Base-by-base conservation (phyloP, 2,113 vertebrate species). In the Neofelis nebulosa region DNA sequence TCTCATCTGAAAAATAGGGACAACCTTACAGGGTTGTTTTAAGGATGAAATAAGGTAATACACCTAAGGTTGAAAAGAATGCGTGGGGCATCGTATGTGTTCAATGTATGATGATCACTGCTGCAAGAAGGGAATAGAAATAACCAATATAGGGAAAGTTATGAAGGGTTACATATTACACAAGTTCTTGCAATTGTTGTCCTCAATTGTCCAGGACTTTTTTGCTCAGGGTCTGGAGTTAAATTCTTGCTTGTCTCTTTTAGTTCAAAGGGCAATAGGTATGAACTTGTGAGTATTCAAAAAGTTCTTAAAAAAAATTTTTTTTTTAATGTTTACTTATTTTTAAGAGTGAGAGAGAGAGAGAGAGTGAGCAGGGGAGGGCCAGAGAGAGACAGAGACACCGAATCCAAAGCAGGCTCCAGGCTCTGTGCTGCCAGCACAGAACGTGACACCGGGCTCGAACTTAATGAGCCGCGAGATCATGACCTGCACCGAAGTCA, bases 31-130 rank as follows among this genome's bases (percentile, higher is more conserved):
- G 57, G 27, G 29, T 41, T 80, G 21, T 63, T 97, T 73, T 92
- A 95, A 66, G 61, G 38, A 89, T 31, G 48, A 96, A 95, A 92
- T 89, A 94, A 97, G 74, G 36, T 63, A 76, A 94, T 92, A 50
- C 57, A 92, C 33, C 29, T 55, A 9, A 80, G 68, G 27, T 41
- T 68, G 16, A 96, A 96, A 95, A 27, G 41, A 78, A 48, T 55
- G 21, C 36, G 10, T 74, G 16, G 50, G 94, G 86, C 11, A 86
- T 5, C 78, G 4, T 33, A 79, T 38, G 29, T 71, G 33, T 38
- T 90, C n/a, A 87, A 87, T 65, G 78, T 41, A 66, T 11, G 11
- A 25, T 33, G 45, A 88, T 73, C 41, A 50, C 63, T 86, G 57
- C 55, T 71, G 76, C 33, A 95, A 71, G 81, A 91, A 81, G 68